Conservation (phyloP, 2,888 invertebrate genomes). For the Masnerella sp. region DNA sequence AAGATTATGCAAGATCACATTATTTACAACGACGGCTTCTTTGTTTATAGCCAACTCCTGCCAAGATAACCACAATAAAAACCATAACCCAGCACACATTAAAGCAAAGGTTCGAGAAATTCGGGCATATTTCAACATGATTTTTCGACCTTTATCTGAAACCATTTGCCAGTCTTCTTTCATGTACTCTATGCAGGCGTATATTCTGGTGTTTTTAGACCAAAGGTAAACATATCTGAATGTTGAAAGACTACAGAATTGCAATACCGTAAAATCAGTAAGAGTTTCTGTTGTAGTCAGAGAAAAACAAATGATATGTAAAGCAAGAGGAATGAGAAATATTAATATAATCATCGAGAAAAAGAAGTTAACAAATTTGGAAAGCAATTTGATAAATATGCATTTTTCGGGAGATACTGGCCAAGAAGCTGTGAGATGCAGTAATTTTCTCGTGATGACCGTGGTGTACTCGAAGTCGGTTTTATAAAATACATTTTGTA, state of each 20-base stretch:
- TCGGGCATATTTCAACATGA: constrained; percentile 11
- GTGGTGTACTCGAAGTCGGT: constrained; percentile 13
- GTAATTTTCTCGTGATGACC: constrained; percentile 16
- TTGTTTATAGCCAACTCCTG: constrained; percentile 24
- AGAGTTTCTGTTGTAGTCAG: constrained; percentile 16
- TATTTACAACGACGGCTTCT: constrained; percentile 10
- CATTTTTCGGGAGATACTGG: background rate
- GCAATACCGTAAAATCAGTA: constrained; percentile 1
- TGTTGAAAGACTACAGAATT: constrained; percentile 15
- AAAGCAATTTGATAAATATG: background rate
- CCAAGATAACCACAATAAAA: constrained; percentile 23
- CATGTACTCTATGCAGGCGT: constrained; percentile 7
- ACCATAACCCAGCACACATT: constrained; percentile 4
- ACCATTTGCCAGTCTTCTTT: constrained; percentile 16
- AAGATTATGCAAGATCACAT: constrained; percentile 28
- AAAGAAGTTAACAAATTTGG: constrained; percentile 9
- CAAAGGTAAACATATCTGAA: constrained; percentile 18
- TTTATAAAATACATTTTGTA: background rate
- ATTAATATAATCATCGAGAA: constrained; percentile 2
- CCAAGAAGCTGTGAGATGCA: constrained; percentile 34
- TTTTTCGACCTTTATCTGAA: background rate
- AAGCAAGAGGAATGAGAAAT: constrained; percentile 8
- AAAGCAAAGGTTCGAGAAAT: constrained; percentile 15
- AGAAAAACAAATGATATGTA: constrained; percentile 11
- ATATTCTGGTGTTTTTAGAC: constrained; percentile 4